A percentile compares a stretch with the other conserved stretches of the same genome.
Conservation (phyloP, 2,113 vertebrate genomes). For the Bufo gargarizans region DNA sequence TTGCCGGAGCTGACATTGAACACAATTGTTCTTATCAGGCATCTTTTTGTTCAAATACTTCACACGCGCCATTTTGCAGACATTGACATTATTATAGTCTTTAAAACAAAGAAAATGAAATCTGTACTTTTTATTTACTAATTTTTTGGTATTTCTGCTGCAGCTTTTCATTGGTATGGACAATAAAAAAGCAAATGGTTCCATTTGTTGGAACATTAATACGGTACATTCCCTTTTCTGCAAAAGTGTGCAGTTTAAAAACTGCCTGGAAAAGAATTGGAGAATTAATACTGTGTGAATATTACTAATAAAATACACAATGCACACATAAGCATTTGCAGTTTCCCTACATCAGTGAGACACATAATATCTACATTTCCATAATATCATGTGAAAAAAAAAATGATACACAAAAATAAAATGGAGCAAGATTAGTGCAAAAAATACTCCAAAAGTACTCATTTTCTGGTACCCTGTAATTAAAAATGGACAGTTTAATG, state of each 20-base stretch:
- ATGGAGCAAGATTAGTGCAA: no score
- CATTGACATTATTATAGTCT: not conserved
- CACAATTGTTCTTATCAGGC: slow-evolving; percentile 9
- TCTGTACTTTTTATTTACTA: not conserved
- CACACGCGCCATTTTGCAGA: not conserved
- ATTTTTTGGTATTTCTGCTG: slow-evolving; percentile 17
- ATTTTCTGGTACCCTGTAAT: no score
- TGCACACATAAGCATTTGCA: slow-evolving; percentile 14
- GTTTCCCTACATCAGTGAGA: not conserved
- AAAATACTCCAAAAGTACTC: no score
- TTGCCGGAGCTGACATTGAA: not conserved
- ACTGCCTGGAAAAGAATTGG: slow-evolving; percentile 16
- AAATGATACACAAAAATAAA: not conserved
- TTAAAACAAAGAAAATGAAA: not conserved
- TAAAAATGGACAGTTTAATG: no score
- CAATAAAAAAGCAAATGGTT: not conserved
- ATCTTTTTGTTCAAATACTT: not conserved
- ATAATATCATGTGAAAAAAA: not conserved
- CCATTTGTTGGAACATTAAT: slow-evolving; percentile 24
- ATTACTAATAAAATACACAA: slow-evolving; percentile 40
- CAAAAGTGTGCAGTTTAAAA: slow-evolving; percentile 22
- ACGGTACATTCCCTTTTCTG: not conserved
- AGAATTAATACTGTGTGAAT: slow-evolving; percentile 41
- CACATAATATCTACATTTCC: not conserved
- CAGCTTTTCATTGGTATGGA: slow-evolving; percentile 10